Conservation (phyloP, 2,113 vertebrate species). For the Pica pica region DNA sequence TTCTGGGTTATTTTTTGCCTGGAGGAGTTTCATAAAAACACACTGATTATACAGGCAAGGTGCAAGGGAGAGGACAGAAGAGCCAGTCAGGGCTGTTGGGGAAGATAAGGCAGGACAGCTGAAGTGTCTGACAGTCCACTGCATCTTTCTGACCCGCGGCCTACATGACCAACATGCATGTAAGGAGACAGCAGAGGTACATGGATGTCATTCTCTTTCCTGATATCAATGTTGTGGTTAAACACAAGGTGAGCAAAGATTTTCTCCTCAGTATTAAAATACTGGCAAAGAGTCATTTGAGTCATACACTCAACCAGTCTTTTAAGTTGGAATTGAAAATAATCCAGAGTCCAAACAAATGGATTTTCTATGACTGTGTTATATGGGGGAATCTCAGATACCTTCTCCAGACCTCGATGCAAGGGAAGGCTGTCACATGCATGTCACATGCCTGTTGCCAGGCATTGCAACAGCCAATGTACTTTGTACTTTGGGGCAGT, state of each 20-base stretch:
- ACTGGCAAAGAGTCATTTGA: background rate
- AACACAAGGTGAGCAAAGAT: background rate
- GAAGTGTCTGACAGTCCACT: background rate
- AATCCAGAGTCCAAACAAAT: background rate
- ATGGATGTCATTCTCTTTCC: background rate
- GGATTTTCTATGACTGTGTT: background rate
- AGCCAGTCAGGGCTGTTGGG: background rate
- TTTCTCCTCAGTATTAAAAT: background rate
- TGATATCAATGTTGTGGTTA: background rate
- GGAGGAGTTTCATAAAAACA: background rate
- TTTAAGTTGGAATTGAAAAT: background rate
- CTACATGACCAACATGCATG: background rate
- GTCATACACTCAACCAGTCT: rapidly evolving
- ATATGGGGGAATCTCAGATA: background rate
- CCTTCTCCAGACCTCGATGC: background rate
- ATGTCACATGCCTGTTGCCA: rapidly evolving
- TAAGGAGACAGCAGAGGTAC: background rate
- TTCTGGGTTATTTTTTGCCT: background rate
- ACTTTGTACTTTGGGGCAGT: background rate
- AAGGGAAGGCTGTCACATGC: background rate
- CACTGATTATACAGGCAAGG: background rate
- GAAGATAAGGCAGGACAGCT: background rate
- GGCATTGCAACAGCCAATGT: background rate
- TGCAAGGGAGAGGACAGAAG: background rate
- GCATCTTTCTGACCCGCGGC: background rate